Base-by-base conservation (phyloP, 2,888 invertebrate genomes). In the Phasia obesa region DNA sequence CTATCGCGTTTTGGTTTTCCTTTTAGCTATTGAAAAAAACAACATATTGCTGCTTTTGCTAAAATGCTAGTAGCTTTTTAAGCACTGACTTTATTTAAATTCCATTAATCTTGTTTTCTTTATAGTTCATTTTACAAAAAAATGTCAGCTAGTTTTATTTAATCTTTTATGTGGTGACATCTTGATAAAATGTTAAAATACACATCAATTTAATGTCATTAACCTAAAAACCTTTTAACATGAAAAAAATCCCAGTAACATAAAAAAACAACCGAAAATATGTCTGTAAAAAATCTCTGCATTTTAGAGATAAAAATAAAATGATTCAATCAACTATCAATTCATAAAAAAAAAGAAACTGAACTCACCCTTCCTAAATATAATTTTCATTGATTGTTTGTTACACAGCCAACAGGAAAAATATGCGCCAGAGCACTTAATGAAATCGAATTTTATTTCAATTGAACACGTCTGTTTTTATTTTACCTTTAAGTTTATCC, bases 371-470 rank as follows among this genome's bases (percentile, higher is more conserved):
- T 57, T 35, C 31, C 7, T 44, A 35, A 0, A 19, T 11, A 4
- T 0, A 19, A n/a, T 17, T 15, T 6, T 9, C 9, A n/a, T 6
- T 55, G 62, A 55, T 55, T 64, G 74, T n/a, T 55, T 64, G 74
- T n/a, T 44, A 44, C 21, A 53, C 27, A 73, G 23, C 13, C 49
- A 38, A 51, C 60, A 31, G 5, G 11, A 31, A 62, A 70, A 15
- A 25, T 67, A 51, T 19, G 86, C 87, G 19, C 25, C 17, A 27
- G 73, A 74, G 87, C 90, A 89, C 90, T 90, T 89, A 89, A 90
- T 90, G 87, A 89, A 89, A 89, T 89, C 90, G 89, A 89, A 88
- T 88, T 88, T 86, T 81, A 86, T 86, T 87, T 88, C 88, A 87
- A 88, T 87, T 87, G 87, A 86, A 87, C 86, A 85, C 85, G 85